Conservation (phyloP, 1,140 invertebrate species). For the Triops longicaudatus region DNA sequence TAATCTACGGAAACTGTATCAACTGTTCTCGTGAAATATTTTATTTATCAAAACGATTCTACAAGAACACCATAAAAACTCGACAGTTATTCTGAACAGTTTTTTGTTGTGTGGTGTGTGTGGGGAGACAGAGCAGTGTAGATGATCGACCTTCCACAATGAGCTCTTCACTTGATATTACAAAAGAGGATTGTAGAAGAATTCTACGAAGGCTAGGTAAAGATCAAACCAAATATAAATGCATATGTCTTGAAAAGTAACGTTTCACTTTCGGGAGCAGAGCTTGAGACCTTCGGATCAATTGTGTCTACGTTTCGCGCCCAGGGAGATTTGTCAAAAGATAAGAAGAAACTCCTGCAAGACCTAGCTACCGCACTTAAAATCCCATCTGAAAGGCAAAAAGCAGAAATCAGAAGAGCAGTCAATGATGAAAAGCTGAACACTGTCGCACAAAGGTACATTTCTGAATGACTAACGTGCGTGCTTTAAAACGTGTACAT, state of each 20-base stretch:
- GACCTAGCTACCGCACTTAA: slow-evolving; percentile 71
- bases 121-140: neutral
- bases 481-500: neutral
- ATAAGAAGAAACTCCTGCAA: slow-evolving; percentile 72
- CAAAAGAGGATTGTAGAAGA: slow-evolving; percentile 73
- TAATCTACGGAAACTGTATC: neutral
- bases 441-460: slow-evolving; percentile 31
- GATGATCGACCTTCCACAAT: neutral
- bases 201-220: slow-evolving; percentile 73
- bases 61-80: neutral
- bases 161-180: slow-evolving; percentile 51
- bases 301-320: slow-evolving; percentile 81
- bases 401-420: slow-evolving; percentile 77
- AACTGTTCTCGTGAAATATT: neutral
- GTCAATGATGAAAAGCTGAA: slow-evolving; percentile 67
- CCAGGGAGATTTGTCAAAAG: slow-evolving; percentile 73
- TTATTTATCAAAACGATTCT: neutral
- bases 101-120: neutral
- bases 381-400: slow-evolving; percentile 79
- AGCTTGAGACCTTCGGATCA: slow-evolving; percentile 81
- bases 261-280: slow-evolving; percentile 45
- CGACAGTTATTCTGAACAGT: neutral
- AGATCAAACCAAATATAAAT: slow-evolving; percentile 30
- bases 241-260: slow-evolving; percentile 34
- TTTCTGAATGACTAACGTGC: slow-evolving; percentile 14